These are phyloP conservation scores for Dysmachus trigonus DNA, from an alignment of 2,888 invertebrate genomes.

Conservation along the genomic window DNA sequence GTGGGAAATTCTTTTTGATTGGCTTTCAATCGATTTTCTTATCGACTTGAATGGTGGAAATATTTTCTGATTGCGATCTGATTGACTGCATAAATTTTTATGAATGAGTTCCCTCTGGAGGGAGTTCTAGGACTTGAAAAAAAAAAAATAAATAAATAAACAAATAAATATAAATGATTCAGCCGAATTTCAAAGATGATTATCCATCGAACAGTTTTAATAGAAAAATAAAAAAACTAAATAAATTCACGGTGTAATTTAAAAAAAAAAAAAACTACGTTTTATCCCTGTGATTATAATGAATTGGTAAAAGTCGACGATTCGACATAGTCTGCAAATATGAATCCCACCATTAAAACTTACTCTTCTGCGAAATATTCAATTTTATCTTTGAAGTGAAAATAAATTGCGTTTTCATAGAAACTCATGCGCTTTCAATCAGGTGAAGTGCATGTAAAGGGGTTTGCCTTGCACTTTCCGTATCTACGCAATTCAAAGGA, in stretches of 20 bases:
- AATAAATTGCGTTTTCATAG: background rate
- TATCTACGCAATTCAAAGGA: background rate
- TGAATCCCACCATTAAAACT: background rate
- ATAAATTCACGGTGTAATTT: constrained; percentile 20
- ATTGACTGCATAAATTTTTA: constrained; percentile 26
- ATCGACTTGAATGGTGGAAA: constrained; percentile 34
- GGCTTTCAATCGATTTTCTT: constrained; percentile 40
- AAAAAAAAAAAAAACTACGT: background rate
- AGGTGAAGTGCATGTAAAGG: background rate
- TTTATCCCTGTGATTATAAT: background rate
- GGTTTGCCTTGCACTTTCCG: background rate
- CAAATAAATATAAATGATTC: background rate
- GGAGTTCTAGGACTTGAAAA: background rate
- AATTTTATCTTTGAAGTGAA: constrained; percentile 8
- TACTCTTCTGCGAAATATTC: background rate
- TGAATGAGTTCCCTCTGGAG: constrained; percentile 12
- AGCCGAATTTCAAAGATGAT: constrained; percentile 11
- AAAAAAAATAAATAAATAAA: background rate
- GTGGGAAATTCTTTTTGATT: constrained; percentile 40
- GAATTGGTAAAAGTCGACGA: background rate
- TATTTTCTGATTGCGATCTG: constrained; percentile 36
- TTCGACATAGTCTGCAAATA: background rate
- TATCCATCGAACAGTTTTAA: background rate
- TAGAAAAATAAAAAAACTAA: background rate
- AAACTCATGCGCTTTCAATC: background rate